Conservation (phyloP, 2,797 vertebrate species). For the Distichodus sexfasciatus region DNA sequence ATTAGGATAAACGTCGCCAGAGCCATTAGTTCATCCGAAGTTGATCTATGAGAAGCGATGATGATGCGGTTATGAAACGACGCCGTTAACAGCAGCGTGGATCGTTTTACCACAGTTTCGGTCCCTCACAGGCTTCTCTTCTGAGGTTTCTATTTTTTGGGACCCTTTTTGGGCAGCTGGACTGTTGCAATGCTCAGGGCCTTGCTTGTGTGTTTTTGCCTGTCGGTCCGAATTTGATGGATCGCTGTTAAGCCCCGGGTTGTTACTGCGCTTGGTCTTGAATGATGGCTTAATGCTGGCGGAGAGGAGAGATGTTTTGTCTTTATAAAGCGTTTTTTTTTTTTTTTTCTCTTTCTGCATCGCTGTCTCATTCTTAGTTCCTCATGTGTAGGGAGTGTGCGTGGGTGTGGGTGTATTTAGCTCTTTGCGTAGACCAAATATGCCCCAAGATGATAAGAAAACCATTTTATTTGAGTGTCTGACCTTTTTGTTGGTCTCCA, state of each 20-base stretch:
- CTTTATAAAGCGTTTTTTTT: neutral
- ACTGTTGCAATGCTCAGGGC: slow-evolving; percentile 11
- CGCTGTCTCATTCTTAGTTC: slow-evolving; percentile 10
- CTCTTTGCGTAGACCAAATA: too few species aligned
- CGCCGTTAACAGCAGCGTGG: slow-evolving; percentile 50
- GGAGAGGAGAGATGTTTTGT: neutral
- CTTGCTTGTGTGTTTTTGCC: neutral
- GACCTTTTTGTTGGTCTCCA: too few species aligned
- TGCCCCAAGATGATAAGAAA: too few species aligned
- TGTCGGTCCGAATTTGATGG: slow-evolving; percentile 8
- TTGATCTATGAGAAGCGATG: too few species aligned
- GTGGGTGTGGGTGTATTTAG: too few species aligned
- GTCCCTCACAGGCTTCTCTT: too few species aligned
- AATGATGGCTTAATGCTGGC: neutral
- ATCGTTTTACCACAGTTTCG: slow-evolving; percentile 29
- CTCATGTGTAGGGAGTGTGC: slow-evolving; percentile 28
- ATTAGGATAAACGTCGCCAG: neutral
- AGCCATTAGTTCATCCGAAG: slow-evolving; percentile 19
- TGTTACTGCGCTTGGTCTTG: neutral
- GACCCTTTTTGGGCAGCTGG: slow-evolving; percentile 25
- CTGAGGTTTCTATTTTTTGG: slow-evolving; percentile 9
- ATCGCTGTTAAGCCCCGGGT: slow-evolving; percentile 4
- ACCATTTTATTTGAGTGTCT: too few species aligned
- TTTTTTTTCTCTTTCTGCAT: neutral
- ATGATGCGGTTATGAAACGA: slow-evolving; percentile 15